Percentiles rank a stretch among this genome's conserved stretches.
These are phyloP conservation scores for Drosophila picticornis DNA, from an alignment of 2,888 invertebrate genomes.

Conservation along the genomic window DNA sequence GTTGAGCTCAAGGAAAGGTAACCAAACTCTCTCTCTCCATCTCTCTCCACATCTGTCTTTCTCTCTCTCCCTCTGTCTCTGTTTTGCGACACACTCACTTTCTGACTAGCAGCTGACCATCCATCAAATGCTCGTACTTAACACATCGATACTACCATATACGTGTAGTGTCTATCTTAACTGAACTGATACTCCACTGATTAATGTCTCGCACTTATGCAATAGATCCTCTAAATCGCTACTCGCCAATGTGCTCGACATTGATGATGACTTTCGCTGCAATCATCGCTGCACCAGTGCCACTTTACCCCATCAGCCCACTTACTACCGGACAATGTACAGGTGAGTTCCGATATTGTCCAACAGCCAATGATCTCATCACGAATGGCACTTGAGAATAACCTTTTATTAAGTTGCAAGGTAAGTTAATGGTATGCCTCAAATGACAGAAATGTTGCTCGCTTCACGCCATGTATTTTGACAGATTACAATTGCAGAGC, in stretches of 20 bases:
- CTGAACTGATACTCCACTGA: not conserved
- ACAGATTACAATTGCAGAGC: not conserved
- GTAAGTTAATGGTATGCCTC: not conserved
- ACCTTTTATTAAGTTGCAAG: not conserved
- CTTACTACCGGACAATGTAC: slow-evolving; percentile 91
- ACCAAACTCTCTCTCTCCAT: slow-evolving; percentile 32
- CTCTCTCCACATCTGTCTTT: slow-evolving; percentile 6
- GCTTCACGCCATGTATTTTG: not conserved
- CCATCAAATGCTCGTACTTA: slow-evolving; percentile 4
- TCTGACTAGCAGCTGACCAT: slow-evolving; percentile 10
- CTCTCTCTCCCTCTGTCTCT: not conserved
- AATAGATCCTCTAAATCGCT: slow-evolving; percentile 95
- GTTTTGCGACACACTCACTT: not conserved
- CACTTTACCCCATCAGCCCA: slow-evolving; percentile 87
- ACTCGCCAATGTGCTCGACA: slow-evolving; percentile 97
- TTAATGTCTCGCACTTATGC: slow-evolving; percentile 2
- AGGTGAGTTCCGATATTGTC: slow-evolving; percentile 82
- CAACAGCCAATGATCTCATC: not conserved
- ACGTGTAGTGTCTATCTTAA: not conserved
- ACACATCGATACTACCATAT: not conserved
- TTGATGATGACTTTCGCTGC: slow-evolving; percentile 97
- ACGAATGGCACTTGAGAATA: not conserved
- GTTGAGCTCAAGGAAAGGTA: slow-evolving; percentile 93
- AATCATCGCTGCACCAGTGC: slow-evolving; percentile 88
- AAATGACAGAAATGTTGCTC: not conserved